These are phyloP conservation scores for Chlamydotis undulata DNA, from an alignment of 2,113 vertebrate genomes.

Conservation along the genomic window DNA sequence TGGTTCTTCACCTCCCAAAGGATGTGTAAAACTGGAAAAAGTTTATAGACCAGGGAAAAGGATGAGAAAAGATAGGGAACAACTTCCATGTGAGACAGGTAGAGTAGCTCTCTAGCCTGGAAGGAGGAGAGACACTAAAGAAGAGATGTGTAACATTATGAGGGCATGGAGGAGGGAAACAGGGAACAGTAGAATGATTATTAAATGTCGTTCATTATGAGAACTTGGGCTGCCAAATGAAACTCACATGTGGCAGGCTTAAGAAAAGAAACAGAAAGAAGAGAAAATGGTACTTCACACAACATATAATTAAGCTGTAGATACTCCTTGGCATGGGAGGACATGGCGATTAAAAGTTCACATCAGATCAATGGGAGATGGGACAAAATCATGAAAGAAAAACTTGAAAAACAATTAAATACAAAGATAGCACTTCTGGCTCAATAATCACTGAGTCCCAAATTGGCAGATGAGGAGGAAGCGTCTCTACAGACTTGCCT, in stretches of 20 bases:
- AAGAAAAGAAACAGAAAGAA: conserved; percentile 14
- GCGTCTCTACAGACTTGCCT: background rate
- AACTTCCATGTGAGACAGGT: background rate
- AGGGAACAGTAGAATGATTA: background rate
- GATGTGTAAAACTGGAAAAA: background rate
- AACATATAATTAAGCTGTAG: background rate
- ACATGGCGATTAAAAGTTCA: background rate
- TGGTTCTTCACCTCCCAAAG: background rate
- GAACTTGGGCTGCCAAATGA: background rate
- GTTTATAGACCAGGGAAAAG: background rate
- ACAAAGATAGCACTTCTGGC: background rate
- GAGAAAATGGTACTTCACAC: background rate
- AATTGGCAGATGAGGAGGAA: background rate
- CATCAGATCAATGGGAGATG: background rate
- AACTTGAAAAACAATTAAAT: background rate
- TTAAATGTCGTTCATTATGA: background rate
- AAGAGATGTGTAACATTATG: background rate
- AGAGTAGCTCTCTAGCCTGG: background rate
- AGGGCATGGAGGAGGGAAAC: background rate
- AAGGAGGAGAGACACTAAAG: background rate
- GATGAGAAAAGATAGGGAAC: background rate
- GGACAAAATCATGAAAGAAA: background rate
- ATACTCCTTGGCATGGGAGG: background rate
- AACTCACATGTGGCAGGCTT: background rate
- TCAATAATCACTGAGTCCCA: background rate